phyloP scores from a whole-genome alignment of 2,113 vertebrate species.

The Coregonus clupeaformis region DNA sequence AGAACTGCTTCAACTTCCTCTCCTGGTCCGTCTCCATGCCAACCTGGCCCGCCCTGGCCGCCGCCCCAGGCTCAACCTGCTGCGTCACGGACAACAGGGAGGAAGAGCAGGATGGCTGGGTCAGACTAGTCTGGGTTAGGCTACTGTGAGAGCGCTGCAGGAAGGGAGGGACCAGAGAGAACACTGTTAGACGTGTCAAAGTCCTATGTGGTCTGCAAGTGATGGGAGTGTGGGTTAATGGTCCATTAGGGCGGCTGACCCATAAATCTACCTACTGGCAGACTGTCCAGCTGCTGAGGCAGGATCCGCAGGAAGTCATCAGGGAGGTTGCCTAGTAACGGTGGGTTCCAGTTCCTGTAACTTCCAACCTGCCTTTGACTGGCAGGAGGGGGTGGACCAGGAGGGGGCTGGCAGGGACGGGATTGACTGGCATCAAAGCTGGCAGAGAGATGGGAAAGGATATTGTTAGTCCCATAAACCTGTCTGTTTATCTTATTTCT shows the following conservation, averaged over 20 bases:
- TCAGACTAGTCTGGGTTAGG: slow-evolving; percentile 28
- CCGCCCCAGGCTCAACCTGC: slow-evolving; percentile 42
- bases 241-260: neutral
- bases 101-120: slow-evolving; percentile 53
- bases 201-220: slow-evolving; percentile 65
- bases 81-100: slow-evolving; percentile 50
- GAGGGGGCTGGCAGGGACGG: slow-evolving; percentile 29
- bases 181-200: neutral
- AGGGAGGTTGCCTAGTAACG: slow-evolving; percentile 89
- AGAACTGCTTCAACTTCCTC: slow-evolving; percentile 89
- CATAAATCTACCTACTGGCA: slow-evolving; percentile 70
- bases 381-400: slow-evolving; percentile 40
- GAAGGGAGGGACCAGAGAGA: neutral
- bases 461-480: neutral
- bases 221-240: slow-evolving; percentile 26
- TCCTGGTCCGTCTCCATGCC: slow-evolving; percentile 79
- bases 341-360: slow-evolving; percentile 95
- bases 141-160: slow-evolving; percentile 67
- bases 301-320: slow-evolving; percentile 94
- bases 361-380: slow-evolving; percentile 63
- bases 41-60: slow-evolving; percentile 33
- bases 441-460: neutral
- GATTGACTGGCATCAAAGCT: slow-evolving; percentile 66
- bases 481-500: too few species aligned
- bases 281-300: slow-evolving; percentile 82